Base-by-base conservation (phyloP, 2,888 invertebrate species). In the Myopa tessellatipennis region DNA sequence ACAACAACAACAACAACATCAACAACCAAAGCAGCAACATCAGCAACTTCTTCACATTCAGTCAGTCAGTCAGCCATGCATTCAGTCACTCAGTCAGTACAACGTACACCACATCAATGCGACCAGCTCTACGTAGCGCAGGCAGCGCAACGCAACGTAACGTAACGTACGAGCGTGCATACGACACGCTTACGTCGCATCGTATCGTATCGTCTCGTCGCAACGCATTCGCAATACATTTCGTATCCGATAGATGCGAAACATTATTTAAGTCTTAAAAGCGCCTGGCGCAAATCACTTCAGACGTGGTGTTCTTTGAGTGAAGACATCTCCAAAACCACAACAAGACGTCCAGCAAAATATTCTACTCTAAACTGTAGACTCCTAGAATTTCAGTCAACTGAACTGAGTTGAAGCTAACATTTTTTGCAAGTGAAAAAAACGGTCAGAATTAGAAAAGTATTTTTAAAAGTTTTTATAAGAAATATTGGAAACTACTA, bases 261-360 rank as follows among this genome's bases (percentile, higher is more conserved):
- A 83, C 87, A 86, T 88, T 88, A 88, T 88, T 88, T 88, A 88
- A 88, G 88, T 86, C 88, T 86, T 87, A 87, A 88, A 88, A 88
- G 87, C 85, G 88, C 85, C 87, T 86, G 85, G 88, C 84, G 87
- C 89, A 89, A 88, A 89, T 88, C 88, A 88, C 88, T 88, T 88
- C 88, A 86, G 86, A 89, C 87, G 89, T 87, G 88, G 87, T 83
- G 85, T 89, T 89, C 88, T 88, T 86, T 87, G 87, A 86, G 87
- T 85, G 85, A 87, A 86, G 88, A 88, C 88, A 87, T 72, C 72
- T 60, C 38, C 36, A 58, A 72, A 60, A 72, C 58, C 38, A 16
- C 34, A 14, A 34, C 65, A 14, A 34, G 14, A 65, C 55, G 55
- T 45, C 10, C 45, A 45, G 7, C 45, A 45, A 45, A 45, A 45